Percentiles rank a stretch among this genome's conserved stretches.
Conservation (phyloP, 1,140 invertebrate species). For the Drosophila nikananu region DNA sequence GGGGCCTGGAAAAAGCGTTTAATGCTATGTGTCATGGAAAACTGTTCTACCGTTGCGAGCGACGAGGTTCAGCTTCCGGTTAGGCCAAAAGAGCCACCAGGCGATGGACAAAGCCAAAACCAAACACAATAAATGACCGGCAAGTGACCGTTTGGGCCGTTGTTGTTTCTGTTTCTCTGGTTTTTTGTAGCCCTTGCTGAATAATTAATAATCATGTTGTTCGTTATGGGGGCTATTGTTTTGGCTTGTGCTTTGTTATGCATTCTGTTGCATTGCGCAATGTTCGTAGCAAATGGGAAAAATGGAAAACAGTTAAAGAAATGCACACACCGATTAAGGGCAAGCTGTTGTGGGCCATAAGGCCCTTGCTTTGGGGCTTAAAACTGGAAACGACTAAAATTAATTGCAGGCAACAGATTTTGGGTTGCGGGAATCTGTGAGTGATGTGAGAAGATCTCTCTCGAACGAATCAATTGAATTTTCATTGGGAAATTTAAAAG, state of each 20-base stretch:
- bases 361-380: constrained; percentile 17
- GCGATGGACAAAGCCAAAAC: constrained; percentile 23
- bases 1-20: neutral
- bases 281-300: constrained; percentile 30
- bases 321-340: constrained; percentile 51
- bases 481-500: constrained; percentile 16
- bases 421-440: constrained; percentile 11
- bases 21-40: constrained; percentile 46
- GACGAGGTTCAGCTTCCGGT: constrained; percentile 60
- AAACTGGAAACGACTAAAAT: constrained; percentile 30
- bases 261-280: constrained; percentile 81
- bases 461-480: constrained; percentile 38
- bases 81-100: constrained; percentile 43
- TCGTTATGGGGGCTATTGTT: constrained; percentile 74
- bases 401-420: constrained; percentile 33
- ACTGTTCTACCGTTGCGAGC: constrained; percentile 51
- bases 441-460: constrained; percentile 34
- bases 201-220: constrained; percentile 76
- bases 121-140: constrained; percentile 46
- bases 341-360: constrained; percentile 7
- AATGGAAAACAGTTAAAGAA: constrained; percentile 45
- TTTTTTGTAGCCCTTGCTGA: constrained; percentile 47
- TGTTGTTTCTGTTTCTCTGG: constrained; percentile 6
- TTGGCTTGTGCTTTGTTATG: constrained; percentile 66
- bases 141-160: constrained; percentile 61